Conservation (phyloP, 2,113 vertebrate genomes). For the Pontoporia blainvillei region DNA sequence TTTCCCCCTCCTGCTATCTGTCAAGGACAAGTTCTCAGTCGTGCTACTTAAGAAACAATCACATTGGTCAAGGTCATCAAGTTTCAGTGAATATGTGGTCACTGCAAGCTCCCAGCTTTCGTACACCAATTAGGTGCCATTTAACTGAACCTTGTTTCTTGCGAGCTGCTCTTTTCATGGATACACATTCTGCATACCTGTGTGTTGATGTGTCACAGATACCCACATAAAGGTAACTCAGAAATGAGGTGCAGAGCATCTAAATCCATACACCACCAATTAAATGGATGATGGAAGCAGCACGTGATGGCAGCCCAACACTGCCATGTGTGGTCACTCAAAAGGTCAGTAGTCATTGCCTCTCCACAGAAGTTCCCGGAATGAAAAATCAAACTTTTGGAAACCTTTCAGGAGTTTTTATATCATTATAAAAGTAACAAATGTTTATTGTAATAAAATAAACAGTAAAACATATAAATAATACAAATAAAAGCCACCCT, state of each 20-base stretch:
- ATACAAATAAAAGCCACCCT: neutral
- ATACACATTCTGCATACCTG: neutral
- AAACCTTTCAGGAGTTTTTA: neutral
- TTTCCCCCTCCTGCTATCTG: neutral
- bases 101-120: neutral
- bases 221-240: neutral
- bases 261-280: neutral
- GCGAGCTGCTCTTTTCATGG: neutral
- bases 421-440: neutral
- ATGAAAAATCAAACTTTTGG: neutral
- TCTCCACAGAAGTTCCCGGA: neutral
- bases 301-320: neutral
- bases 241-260: neutral
- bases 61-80: neutral
- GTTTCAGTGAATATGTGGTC: neutral
- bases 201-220: neutral
- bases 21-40: neutral
- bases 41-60: neutral
- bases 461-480: neutral
- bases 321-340: neutral
- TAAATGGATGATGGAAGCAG: neutral
- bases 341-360: neutral
- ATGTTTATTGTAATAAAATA: neutral
- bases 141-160: neutral
- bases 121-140: neutral